Percentiles rank a stretch among this genome's conserved stretches.
Conservation (phyloP, 2,113 vertebrate genomes). For the Cichladusa arquata region DNA sequence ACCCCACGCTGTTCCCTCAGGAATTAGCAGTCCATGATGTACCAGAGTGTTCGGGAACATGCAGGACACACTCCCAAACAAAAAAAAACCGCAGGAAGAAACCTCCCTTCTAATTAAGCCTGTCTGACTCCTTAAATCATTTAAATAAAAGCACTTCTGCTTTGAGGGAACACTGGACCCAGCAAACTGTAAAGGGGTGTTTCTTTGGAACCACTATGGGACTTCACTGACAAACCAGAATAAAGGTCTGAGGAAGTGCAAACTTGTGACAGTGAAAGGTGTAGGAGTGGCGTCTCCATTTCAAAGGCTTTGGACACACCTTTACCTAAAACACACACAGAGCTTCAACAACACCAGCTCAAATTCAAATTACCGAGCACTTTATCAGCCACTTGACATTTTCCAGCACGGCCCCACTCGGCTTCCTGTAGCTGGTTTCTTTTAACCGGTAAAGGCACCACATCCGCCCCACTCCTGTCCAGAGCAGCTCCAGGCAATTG, state of each 20-base stretch:
- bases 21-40: fast-evolving
- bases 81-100: neutral
- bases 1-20: fast-evolving
- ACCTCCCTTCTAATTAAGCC: neutral
- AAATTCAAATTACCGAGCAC: neutral
- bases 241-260: fast-evolving
- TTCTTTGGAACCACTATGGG: fast-evolving
- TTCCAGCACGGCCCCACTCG: neutral
- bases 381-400: neutral
- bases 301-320: neutral
- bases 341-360: neutral
- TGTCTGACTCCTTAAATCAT: neutral
- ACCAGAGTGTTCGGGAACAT: fast-evolving
- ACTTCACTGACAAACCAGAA: neutral
- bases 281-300: neutral
- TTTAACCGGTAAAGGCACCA: neutral
- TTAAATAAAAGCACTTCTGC: neutral
- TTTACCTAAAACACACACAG: neutral
- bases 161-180: fast-evolving
- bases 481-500: neutral
- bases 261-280: fast-evolving
- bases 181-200: neutral
- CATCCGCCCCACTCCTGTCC: fast-evolving
- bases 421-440: neutral
- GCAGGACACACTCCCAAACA: neutral